Base-by-base conservation (phyloP, 2,113 vertebrate species). In the Alouatta palliata region DNA sequence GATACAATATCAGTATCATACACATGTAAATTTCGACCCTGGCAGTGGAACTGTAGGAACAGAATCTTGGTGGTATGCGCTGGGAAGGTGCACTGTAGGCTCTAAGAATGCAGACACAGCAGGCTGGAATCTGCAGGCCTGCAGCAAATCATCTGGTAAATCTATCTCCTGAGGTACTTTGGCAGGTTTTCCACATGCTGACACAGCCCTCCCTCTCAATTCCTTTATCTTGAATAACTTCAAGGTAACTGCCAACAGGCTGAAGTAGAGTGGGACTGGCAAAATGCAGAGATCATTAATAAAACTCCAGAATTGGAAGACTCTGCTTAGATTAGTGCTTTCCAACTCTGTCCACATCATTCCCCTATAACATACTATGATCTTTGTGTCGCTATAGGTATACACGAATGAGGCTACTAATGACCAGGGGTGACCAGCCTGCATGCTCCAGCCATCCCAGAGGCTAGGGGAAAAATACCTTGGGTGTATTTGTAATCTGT, bases 191-290 rank as follows among this genome's bases (percentile, higher is more conserved):
- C 52, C 56, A 47, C 25, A 45, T 91, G 90, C 80, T 49, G 66
- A 94, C 49, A 8, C 12, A 71, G 66, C 52, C 40, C 52, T 81
- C n/a, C 40, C 47, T 75, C 54, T 52, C 9, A 52, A 25, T 75
- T 27, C 37, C 56, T 92, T 80, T 77, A 54, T 68, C 96, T 64
- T 84, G 54, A 97, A 81, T 70, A 73, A 85, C 82, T 83, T 91
- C 87, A 91, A 92, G 61, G 37, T 75, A 83, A 8, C 40, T 95
- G 70, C 64, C 77, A 80, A 81, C 84, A 95, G 66, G 14, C 8
- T 71, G 54, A 90, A 88, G 77, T 45, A 71, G 61, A 83, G 8
- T 11, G 56, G 11, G 43, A 68, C 5, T 32, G 76, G 37, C 23
- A 85, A 70, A 85, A 45, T 30, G 47, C 10, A 47, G 49, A 89